Conservation (phyloP, 2,113 vertebrate genomes). For the Dromaius novaehollandiae region DNA sequence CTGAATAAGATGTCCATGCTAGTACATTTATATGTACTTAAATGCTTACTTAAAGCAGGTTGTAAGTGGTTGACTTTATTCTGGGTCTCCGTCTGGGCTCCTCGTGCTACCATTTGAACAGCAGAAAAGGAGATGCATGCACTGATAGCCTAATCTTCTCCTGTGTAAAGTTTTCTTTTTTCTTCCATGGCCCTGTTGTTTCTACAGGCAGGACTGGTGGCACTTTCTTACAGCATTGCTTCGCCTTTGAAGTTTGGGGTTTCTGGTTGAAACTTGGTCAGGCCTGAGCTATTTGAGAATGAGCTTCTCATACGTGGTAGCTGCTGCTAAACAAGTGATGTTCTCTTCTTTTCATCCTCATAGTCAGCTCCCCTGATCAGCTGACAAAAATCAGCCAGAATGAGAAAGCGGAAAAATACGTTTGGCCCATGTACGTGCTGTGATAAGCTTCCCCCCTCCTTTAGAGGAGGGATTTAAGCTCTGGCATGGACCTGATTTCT, state of each 20-base stretch:
- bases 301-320: rapidly evolving
- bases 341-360: background rate
- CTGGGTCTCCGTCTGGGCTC: background rate
- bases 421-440: background rate
- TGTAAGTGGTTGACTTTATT: background rate
- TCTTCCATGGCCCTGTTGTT: background rate
- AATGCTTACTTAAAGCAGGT: background rate
- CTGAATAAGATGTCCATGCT: background rate
- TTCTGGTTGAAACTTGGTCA: background rate
- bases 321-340: background rate
- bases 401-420: background rate
- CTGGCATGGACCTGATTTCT: background rate
- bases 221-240: background rate
- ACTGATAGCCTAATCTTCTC: background rate
- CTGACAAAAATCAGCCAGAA: background rate
- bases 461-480: background rate
- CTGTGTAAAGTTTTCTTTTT: background rate
- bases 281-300: background rate
- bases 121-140: background rate
- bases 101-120: background rate
- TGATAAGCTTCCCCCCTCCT: background rate
- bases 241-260: too few species aligned
- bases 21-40: background rate
- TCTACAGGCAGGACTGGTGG: background rate
- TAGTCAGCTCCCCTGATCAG: background rate